Conservation (phyloP, 2,888 invertebrate species). For the Papilio gigon region DNA sequence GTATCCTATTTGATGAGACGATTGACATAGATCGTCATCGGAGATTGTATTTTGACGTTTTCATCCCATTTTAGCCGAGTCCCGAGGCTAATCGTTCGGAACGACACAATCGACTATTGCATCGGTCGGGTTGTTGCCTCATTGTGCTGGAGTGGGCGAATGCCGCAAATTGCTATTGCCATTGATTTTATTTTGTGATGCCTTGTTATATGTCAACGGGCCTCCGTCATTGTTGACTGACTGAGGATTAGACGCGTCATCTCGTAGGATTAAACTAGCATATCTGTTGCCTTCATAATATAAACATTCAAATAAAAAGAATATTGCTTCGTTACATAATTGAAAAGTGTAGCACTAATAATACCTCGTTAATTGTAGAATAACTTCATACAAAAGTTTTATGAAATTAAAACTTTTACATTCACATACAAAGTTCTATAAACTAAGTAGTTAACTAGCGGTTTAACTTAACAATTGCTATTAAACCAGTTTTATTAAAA, state of each 20-base stretch:
- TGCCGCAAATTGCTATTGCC: conserved; percentile 48
- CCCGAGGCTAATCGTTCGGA: conserved; percentile 73
- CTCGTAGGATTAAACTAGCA: conserved; percentile 10
- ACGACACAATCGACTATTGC: conserved; percentile 57
- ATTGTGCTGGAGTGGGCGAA: conserved; percentile 47
- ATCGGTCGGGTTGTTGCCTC: conserved; percentile 42
- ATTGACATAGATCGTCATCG: conserved; percentile 61
- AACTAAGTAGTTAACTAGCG: neutral
- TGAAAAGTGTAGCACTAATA: neutral
- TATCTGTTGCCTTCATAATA: no score
- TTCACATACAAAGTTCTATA: conserved; percentile 6
- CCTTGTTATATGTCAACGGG: conserved; percentile 33
- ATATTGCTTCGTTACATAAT: neutral
- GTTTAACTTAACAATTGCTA: conserved; percentile 2
- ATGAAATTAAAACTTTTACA: conserved; percentile 8
- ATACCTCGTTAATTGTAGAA: neutral
- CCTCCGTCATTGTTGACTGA: conserved; percentile 14
- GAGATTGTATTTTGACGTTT: conserved; percentile 81
- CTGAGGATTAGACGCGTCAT: conserved; percentile 27
- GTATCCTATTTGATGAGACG: conserved; percentile 32
- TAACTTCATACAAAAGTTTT: neutral
- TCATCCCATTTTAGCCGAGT: conserved; percentile 75
- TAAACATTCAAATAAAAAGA: no score
- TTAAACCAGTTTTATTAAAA: conserved; percentile 1
- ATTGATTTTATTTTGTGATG: conserved; percentile 42